A percentile compares a stretch with the other conserved stretches of the same genome.
Conservation (phyloP, 2,113 vertebrate species). For the Butorides virescens region DNA sequence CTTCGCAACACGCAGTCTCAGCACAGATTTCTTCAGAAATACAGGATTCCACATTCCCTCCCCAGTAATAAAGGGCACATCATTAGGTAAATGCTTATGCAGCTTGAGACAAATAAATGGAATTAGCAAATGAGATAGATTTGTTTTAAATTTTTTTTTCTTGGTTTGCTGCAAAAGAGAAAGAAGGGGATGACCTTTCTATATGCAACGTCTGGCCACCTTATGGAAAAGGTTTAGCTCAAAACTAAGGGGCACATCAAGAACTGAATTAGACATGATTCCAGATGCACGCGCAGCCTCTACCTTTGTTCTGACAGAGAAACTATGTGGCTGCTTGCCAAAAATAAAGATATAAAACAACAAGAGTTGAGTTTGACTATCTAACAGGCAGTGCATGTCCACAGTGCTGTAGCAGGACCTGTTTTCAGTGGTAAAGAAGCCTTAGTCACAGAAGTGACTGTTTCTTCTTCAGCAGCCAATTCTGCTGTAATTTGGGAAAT, state of each 20-base stretch:
- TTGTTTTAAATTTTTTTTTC: not conserved
- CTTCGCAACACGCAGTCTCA: not conserved
- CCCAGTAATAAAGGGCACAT: not conserved
- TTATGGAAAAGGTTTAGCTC: not conserved
- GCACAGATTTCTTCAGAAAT: not conserved
- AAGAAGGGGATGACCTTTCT: not conserved
- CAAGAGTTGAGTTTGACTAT: not conserved
- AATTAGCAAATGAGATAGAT: not conserved
- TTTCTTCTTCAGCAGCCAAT: not conserved
- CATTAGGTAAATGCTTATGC: not conserved
- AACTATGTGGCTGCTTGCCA: not conserved
- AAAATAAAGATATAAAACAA: not conserved
- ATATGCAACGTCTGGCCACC: not conserved
- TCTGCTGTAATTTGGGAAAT: not conserved
- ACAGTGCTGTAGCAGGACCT: not conserved
- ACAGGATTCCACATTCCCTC: not conserved
- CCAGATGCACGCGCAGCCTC: not conserved
- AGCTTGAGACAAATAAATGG: not conserved
- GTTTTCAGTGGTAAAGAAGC: not conserved
- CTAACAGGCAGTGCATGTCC: not conserved
- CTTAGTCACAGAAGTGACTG: not conserved
- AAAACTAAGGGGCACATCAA: not conserved
- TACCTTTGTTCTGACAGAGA: not conserved
- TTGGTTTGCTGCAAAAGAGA: not conserved
- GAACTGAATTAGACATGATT: not conserved